A percentile compares a stretch with the other conserved stretches of the same genome.
phyloP scores from a whole-genome alignment of 2,797 vertebrate genomes.

The Crenuchus spilurus region DNA sequence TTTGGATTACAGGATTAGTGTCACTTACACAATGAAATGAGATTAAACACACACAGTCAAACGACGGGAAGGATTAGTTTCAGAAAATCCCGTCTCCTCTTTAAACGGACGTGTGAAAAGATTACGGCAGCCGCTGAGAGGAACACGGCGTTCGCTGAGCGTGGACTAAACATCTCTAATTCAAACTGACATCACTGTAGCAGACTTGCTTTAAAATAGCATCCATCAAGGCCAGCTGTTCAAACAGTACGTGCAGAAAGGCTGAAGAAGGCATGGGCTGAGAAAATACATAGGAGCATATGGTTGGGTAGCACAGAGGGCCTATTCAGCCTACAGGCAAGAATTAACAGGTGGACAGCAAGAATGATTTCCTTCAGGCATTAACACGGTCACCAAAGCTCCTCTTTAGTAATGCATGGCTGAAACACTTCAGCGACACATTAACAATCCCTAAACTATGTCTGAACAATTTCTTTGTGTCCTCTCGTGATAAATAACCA shows the following conservation, averaged over 20 bases:
- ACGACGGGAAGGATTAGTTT: not conserved
- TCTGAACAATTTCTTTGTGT: not conserved
- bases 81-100: not conserved
- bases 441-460: not conserved
- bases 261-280: slow-evolving; percentile 29
- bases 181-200: slow-evolving; percentile 4
- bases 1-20: slow-evolving; percentile 24
- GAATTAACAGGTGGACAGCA: slow-evolving; percentile 69
- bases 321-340: slow-evolving; percentile 35
- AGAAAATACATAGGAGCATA: slow-evolving; percentile 52
- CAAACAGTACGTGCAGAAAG: slow-evolving; percentile 63
- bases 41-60: slow-evolving; percentile 10
- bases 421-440: not conserved
- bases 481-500: not conserved
- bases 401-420: not conserved
- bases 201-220: slow-evolving; percentile 62
- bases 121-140: not conserved
- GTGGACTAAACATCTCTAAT: not conserved
- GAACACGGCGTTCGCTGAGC: not conserved
- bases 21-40: not conserved
- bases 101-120: not conserved
- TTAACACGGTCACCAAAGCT: not conserved
- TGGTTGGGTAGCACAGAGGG: slow-evolving; percentile 51
- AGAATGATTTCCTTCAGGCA: slow-evolving; percentile 14
- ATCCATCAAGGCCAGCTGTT: slow-evolving; percentile 67